These are phyloP conservation scores for Antedon bifida DNA, from an alignment of 35 echinoderm and acorn worm genomes.

Conservation along the genomic window DNA sequence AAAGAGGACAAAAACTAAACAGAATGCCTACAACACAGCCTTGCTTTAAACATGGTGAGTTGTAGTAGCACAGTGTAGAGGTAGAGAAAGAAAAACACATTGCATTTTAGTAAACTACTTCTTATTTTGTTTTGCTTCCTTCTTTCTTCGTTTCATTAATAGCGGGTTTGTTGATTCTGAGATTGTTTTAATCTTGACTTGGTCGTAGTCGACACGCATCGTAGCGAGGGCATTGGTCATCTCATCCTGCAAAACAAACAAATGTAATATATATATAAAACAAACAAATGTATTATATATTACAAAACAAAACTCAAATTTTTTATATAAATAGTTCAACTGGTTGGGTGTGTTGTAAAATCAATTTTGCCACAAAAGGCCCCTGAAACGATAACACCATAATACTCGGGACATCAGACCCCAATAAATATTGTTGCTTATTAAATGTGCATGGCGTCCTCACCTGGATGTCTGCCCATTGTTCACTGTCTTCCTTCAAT, in stretches of 20 bases:
- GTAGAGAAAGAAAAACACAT: neutral
- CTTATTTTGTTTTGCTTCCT: slow-evolving; percentile 19
- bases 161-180: slow-evolving; percentile 53
- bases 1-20: too few relatives aligned
- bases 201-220: slow-evolving; percentile 89
- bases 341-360: too few relatives aligned
- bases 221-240: slow-evolving; percentile 91
- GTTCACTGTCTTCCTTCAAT: slow-evolving; percentile 75
- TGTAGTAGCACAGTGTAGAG: neutral
- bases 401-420: too few relatives aligned
- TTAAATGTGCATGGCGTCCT: too few relatives aligned
- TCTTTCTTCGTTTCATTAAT: slow-evolving; percentile 58
- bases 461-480: slow-evolving; percentile 93
- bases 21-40: too few relatives aligned
- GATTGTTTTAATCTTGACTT: slow-evolving; percentile 71
- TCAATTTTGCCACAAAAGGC: too few relatives aligned
- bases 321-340: too few relatives aligned
- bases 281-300: neutral
- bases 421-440: too few relatives aligned
- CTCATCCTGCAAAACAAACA: slow-evolving; percentile 53
- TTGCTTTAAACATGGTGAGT: too few relatives aligned
- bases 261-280: neutral
- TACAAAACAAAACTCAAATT: too few relatives aligned
- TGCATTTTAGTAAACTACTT: neutral
- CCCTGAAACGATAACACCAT: too few relatives aligned